Percentiles rank a stretch among this genome's conserved stretches.
phyloP scores from a whole-genome alignment of 2,113 vertebrate genomes.

The Varanus salvator region DNA sequence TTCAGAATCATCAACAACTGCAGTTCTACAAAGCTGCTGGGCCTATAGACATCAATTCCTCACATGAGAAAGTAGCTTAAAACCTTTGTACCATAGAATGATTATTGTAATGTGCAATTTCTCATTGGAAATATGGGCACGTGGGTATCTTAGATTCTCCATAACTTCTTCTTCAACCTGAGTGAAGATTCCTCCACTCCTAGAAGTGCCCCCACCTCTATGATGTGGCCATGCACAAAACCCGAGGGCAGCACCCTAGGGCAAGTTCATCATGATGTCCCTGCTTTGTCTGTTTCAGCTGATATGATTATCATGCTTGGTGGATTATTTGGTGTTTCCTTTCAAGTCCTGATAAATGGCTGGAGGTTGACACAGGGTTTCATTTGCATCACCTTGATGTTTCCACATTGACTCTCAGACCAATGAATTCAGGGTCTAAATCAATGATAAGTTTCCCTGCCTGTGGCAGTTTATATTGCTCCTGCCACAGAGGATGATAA shows the following conservation, averaged over 20 bases:
- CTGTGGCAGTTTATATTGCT: background rate
- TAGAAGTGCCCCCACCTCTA: background rate
- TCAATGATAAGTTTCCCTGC: background rate
- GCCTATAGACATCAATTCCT: no score
- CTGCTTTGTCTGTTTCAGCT: conserved; percentile 21
- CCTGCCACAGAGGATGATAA: conserved; percentile 1
- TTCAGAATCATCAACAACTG: no score
- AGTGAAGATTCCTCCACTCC: background rate
- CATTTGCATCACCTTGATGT: conserved; percentile 26
- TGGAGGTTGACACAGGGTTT: conserved; percentile 35
- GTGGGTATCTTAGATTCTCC: background rate
- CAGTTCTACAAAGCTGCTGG: no score
- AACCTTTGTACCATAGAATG: background rate
- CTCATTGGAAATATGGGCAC: background rate
- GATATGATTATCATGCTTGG: background rate
- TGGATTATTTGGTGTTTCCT: conserved; percentile 12
- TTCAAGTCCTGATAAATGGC: conserved; percentile 8
- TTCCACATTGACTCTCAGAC: background rate
- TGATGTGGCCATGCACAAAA: background rate
- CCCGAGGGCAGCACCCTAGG: background rate
- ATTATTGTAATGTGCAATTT: background rate
- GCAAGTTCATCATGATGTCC: background rate
- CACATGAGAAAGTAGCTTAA: no score
- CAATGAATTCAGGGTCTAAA: background rate
- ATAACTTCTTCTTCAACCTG: background rate